Percentiles rank a stretch among this genome's conserved stretches.
Conservation (phyloP, 2,113 vertebrate genomes). For the Takifugu bimaculatus region DNA sequence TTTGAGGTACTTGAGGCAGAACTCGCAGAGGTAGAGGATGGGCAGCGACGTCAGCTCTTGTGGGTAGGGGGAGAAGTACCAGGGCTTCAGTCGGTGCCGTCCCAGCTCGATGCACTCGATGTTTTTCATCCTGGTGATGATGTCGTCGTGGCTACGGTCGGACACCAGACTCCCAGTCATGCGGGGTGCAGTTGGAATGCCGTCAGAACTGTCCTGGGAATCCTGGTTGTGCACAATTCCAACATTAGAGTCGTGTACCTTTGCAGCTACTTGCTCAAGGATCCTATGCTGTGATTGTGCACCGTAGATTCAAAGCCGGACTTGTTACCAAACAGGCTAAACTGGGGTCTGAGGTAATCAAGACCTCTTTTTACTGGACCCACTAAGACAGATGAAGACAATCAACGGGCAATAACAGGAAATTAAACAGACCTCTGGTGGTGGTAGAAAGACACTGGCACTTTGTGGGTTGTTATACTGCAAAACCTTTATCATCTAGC, state of each 20-base stretch:
- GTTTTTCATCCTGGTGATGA: slow-evolving; percentile 94
- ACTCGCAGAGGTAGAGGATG: slow-evolving; percentile 94
- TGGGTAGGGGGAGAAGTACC: slow-evolving; percentile 95
- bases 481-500: slow-evolving; percentile 82
- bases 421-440: slow-evolving; percentile 78
- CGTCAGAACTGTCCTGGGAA: slow-evolving; percentile 92
- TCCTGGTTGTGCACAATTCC: slow-evolving; percentile 70
- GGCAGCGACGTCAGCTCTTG: slow-evolving; percentile 89
- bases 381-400: slow-evolving; percentile 45
- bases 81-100: slow-evolving; percentile 89
- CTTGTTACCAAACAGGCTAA: slow-evolving; percentile 11
- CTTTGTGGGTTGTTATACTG: slow-evolving; percentile 79
- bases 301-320: slow-evolving; percentile 16
- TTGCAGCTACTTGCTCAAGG: background rate
- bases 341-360: slow-evolving; percentile 31
- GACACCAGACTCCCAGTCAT: slow-evolving; percentile 94
- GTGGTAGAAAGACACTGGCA: slow-evolving; percentile 76
- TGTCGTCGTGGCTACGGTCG: slow-evolving; percentile 93
- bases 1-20: slow-evolving; percentile 94
- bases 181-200: slow-evolving; percentile 86
- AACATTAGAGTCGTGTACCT: slow-evolving; percentile 5
- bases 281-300: too few species aligned
- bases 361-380: slow-evolving; percentile 32
- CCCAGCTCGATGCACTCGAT: slow-evolving; percentile 93
- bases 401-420: slow-evolving; percentile 60